Conservation (phyloP, 2,888 invertebrate species). For the Lithophane leautieri region DNA sequence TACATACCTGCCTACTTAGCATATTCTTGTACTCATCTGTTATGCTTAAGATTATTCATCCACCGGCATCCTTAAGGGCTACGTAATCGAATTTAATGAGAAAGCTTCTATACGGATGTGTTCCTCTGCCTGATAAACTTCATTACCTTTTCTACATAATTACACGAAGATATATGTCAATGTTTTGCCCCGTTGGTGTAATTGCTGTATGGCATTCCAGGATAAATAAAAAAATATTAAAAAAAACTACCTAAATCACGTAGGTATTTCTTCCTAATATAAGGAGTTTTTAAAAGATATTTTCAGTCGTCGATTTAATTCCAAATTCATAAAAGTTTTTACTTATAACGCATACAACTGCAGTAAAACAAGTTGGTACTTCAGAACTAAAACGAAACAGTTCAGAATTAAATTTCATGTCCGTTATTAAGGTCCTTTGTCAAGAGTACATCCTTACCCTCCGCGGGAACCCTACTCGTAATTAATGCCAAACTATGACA, state of each 20-base stretch:
- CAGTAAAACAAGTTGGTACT: constrained; percentile 10
- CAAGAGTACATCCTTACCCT: constrained; percentile 24
- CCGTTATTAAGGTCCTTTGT: constrained; percentile 54
- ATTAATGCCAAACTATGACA: constrained; percentile 62
- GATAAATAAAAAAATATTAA: too few relatives aligned
- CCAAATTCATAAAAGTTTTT: neutral
- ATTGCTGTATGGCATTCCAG: too few relatives aligned
- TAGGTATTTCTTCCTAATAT: neutral
- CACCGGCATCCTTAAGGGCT: constrained; percentile 3
- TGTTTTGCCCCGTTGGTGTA: too few relatives aligned
- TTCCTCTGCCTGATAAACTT: neutral
- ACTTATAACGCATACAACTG: constrained; percentile 6
- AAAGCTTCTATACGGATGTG: neutral
- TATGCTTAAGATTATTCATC: neutral
- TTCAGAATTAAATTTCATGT: constrained; percentile 33
- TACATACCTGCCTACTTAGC: neutral
- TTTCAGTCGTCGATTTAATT: neutral
- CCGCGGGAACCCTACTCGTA: constrained; percentile 56
- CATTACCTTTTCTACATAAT: constrained; percentile 7
- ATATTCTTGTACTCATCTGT: neutral
- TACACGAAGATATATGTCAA: neutral
- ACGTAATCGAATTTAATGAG: constrained; percentile 29
- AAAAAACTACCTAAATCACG: neutral
- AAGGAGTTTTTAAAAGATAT: neutral
- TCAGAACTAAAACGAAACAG: constrained; percentile 22